Base-by-base conservation (phyloP, 2,797 vertebrate species). In the Toxotes lorentzi region DNA sequence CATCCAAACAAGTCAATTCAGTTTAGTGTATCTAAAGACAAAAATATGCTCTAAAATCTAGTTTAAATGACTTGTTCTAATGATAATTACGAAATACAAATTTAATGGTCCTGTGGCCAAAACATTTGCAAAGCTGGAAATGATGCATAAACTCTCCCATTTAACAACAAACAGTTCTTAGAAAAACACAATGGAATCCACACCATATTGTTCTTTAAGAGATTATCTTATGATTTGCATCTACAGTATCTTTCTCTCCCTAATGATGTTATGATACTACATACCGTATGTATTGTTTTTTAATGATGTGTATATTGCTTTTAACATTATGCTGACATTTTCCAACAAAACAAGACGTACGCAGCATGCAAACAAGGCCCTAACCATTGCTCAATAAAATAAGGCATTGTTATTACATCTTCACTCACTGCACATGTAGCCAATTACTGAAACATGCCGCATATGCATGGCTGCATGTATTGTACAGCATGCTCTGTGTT, bases 231-330 rank as follows among this genome's bases (percentile, higher is more conserved):
- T 48, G 7, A 41, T 56, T 65, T 47, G 34, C 40, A 70, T 64
- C 65, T 16, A 24, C 17, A 30, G 34, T 48, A 58, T 60, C 34
- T 64, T 78, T 61, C 57, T 76, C 14, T 5, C 56, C 50, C 35
- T 80, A 30, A 68, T 34, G 4, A 74, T 63, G 41, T 38, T 40
- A 66, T 38, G 23, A 74, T 60, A 54, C n/a, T 32, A 43, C 41
- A 50, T 19, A 32, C 48, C 35, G 21, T 43, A 24, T 60, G 17
- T 54, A 50, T 67, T 67, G 8, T 68, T 75, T 79, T 79, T 60
- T 65, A 84, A 84, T 73, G 45, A 84, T 76, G 67, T 74, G 10
- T 79, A 32, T 67, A 32, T 73, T 81, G 63, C 68, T 87, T 82
- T 73, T 38, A 63, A 58, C n/a, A 19, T 54, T 11, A 76, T 58